phyloP scores from a whole-genome alignment of 2,888 invertebrate genomes.

The Eupithecia vulgata region DNA sequence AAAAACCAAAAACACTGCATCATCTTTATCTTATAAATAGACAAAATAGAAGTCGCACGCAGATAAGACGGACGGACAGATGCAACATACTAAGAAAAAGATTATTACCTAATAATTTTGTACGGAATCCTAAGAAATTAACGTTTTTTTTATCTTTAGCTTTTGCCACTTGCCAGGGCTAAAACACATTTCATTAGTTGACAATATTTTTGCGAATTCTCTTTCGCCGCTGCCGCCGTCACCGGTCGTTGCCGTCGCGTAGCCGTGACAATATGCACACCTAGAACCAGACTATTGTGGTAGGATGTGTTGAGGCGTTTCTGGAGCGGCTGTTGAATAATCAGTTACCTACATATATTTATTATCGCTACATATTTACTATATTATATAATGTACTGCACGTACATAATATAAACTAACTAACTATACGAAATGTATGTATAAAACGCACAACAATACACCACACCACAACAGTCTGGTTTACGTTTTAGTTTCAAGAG shows the following conservation, averaged over 20 bases:
- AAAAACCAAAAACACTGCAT: not conserved
- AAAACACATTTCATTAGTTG: not conserved
- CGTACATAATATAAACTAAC: no score
- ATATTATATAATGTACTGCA: no score
- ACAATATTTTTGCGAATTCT: not conserved
- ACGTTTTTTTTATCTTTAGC: not conserved
- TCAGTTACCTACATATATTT: no score
- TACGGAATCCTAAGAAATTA: not conserved
- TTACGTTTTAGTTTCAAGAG: no score
- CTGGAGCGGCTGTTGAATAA: not conserved
- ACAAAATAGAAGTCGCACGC: not conserved
- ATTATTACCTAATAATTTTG: not conserved
- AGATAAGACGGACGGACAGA: not conserved
- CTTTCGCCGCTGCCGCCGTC: not conserved
- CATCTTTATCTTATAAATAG: not conserved
- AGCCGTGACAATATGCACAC: not conserved
- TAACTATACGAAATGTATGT: no score
- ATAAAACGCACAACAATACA: no score
- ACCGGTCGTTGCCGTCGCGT: not conserved
- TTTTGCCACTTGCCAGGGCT: not conserved
- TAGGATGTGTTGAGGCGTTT: not conserved
- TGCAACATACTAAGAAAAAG: not conserved
- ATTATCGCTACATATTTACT: no score
- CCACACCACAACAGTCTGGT: no score
- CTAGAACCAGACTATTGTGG: not conserved